phyloP scores from a whole-genome alignment of 2,888 invertebrate genomes.

The Eucriotettix oculatus region DNA sequence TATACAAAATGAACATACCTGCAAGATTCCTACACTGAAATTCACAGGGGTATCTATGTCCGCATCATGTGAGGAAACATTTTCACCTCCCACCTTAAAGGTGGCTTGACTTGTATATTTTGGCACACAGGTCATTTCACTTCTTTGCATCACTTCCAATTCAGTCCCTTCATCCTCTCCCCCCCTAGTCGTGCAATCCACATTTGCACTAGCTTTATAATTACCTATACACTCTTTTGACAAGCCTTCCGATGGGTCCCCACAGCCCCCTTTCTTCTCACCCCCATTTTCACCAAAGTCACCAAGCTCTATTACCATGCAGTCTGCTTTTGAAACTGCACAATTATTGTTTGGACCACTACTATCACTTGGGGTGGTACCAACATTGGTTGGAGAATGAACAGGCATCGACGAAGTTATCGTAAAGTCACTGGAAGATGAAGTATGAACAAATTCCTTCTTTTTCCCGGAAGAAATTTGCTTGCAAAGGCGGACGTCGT shows the following conservation, averaged over 20 bases:
- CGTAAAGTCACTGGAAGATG: conserved; percentile 5
- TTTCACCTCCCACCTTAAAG: conserved; percentile 8
- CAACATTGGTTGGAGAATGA: conserved; percentile 2
- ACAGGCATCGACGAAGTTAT: conserved; percentile 2
- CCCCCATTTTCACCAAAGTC: conserved; percentile 20
- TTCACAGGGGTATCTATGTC: conserved; percentile 8
- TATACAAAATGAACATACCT: neutral
- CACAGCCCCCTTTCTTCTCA: neutral
- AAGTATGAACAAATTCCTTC: conserved; percentile 4
- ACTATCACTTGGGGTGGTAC: conserved; percentile 1
- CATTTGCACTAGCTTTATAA: neutral
- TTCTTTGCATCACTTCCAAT: conserved; percentile 7
- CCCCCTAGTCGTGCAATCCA: neutral
- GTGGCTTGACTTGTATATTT: conserved; percentile 12
- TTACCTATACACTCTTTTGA: neutral
- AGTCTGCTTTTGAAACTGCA: conserved; percentile 25
- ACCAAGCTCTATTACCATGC: conserved; percentile 30
- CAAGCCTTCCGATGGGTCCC: too few species aligned
- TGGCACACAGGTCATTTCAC: conserved; percentile 5
- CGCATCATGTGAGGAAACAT: neutral
- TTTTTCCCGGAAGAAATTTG: neutral
- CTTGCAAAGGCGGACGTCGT: conserved; percentile 1
- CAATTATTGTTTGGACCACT: neutral
- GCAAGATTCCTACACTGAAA: conserved; percentile 5
- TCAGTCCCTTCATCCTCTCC: conserved; percentile 7